phyloP scores from a whole-genome alignment of 2,888 invertebrate genomes.

The Halictus ligatus region DNA sequence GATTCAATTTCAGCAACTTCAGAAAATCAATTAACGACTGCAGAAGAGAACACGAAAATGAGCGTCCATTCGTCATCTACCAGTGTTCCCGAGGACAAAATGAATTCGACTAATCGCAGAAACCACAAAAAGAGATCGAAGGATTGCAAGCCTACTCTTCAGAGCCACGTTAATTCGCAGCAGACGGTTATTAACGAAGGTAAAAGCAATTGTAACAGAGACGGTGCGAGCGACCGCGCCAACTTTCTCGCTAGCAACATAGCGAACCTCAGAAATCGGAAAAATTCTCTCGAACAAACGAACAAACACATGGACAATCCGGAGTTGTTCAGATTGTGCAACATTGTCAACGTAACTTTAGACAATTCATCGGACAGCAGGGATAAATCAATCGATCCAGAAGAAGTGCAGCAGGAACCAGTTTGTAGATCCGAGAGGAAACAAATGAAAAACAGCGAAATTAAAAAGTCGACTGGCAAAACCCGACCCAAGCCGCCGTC shows the following conservation, averaged over 20 bases:
- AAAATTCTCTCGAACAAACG: background rate
- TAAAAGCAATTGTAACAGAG: background rate
- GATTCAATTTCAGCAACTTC: background rate
- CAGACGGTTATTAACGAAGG: background rate
- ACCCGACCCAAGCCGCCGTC: too few species aligned
- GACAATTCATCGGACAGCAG: background rate
- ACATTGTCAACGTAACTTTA: slow-evolving; percentile 39
- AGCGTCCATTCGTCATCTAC: background rate
- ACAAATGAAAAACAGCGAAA: background rate
- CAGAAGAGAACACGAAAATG: background rate
- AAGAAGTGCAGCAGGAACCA: background rate
- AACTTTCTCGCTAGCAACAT: background rate
- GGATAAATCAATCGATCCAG: background rate
- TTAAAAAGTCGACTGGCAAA: background rate
- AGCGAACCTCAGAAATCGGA: background rate
- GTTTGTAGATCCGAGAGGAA: background rate
- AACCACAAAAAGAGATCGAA: slow-evolving; percentile 25
- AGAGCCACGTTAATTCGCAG: background rate
- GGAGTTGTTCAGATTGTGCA: slow-evolving; percentile 24
- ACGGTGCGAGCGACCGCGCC: background rate
- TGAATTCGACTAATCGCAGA: background rate
- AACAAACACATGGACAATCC: background rate
- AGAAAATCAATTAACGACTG: background rate
- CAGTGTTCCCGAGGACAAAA: background rate
- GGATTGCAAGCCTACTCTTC: background rate